Conservation (phyloP, 2,888 invertebrate species). For the Mamestra brassicae region DNA sequence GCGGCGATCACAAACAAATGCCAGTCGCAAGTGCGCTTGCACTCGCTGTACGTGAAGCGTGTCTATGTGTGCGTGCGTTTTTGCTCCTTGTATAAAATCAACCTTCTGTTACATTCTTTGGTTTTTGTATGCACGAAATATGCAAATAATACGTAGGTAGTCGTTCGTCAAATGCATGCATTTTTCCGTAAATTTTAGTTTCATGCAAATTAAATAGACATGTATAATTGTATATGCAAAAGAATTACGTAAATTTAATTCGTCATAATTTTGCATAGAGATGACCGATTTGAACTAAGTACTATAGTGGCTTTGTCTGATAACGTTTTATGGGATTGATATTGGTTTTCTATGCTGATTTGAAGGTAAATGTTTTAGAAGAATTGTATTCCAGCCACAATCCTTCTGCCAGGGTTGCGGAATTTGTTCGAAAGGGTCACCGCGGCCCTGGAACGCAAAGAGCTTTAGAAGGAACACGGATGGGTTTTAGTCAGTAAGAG, state of each 20-base stretch:
- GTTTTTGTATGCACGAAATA: slow-evolving; percentile 2
- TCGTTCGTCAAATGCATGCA: slow-evolving; percentile 25
- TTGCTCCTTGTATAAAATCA: background rate
- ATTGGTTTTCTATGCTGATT: slow-evolving; percentile 30
- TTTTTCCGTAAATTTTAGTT: slow-evolving; percentile 36
- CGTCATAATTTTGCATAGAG: slow-evolving; percentile 50
- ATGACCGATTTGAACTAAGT: slow-evolving; percentile 8
- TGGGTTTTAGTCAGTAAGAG: too few relatives aligned
- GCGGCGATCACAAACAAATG: background rate
- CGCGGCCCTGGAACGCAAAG: too few relatives aligned
- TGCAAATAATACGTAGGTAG: slow-evolving; percentile 21
- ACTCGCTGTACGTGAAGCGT: background rate
- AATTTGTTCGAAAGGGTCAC: too few relatives aligned
- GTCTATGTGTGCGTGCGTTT: background rate
- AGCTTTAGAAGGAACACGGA: too few relatives aligned
- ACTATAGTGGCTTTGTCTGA: slow-evolving; percentile 8
- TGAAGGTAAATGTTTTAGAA: slow-evolving; percentile 2
- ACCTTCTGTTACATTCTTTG: background rate
- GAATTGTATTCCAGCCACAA: background rate
- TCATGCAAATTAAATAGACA: slow-evolving; percentile 38
- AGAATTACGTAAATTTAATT: slow-evolving; percentile 43
- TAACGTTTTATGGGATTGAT: slow-evolving; percentile 4
- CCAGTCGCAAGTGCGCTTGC: background rate
- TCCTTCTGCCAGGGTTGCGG: too few relatives aligned
- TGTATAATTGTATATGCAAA: slow-evolving; percentile 22